Base-by-base conservation (phyloP, 2,888 invertebrate species). In the Calameuta pallipes region DNA sequence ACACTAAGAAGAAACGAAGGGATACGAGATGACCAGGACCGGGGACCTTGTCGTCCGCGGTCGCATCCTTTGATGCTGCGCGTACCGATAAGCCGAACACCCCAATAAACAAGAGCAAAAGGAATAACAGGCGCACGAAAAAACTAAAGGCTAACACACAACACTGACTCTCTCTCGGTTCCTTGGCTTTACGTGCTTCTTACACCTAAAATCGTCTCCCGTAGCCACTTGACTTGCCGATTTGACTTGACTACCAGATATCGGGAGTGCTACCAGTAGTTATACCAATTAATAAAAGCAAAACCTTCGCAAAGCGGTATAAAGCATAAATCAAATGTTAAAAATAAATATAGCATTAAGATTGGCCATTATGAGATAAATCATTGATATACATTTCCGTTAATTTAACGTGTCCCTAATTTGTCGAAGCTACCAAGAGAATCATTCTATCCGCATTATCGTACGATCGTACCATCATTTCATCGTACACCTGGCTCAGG, bases 401-500 rank as follows among this genome's bases (percentile, higher is more conserved):
- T 56, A 56, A 56, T 56, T 23, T 9, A 56, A 56, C 56, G 15
- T 56, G 56, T 56, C 56, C 56, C 56, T 56, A 56, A 56, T 56
- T 56, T 56, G 56, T 56, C 56, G 56, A 23, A 23, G 56, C 56
- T 23, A 56, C 56, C 56, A 56, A 56, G 56, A 56, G 56, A 56
- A 56, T 56, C 56, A 56, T 56, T 56, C 56, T 56, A 56, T 56
- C 23, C 56, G 6, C 56, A 9, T 88, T 88, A 87, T 88, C 87
- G 84, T 82, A 41, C 82, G 83, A 76, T 82, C 82, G 83, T 83
- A 83, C 82, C 81, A 86, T 85, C 85, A 85, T 84, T 82, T 82
- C 85, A 83, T 87, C 86, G 87, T 86, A 85, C 89, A 88, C 86
- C 87, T 88, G 87, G 86, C 83, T 86, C 83, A 82, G 81, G 23